Evolutionary conservation across 64 coral and sea anemone species (phyloP).

Genomic region (Cladopsammia gracilis): DNA sequence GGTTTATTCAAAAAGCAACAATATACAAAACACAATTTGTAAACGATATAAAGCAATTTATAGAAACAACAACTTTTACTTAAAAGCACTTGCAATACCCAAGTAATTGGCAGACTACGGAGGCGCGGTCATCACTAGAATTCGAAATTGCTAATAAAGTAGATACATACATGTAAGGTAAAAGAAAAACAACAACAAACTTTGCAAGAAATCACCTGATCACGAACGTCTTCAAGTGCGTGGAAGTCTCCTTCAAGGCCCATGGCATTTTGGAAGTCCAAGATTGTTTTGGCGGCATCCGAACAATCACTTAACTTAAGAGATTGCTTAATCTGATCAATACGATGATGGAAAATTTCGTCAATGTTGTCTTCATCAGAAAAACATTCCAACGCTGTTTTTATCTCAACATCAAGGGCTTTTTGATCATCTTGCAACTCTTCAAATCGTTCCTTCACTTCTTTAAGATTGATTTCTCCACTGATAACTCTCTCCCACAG

Average conservation of each 20-base stretch:
- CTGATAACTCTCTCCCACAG: constrained; percentile 46
- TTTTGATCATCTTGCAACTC: constrained; percentile 32
- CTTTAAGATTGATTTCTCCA: constrained; percentile 59
- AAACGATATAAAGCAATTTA: no score
- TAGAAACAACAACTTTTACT: no score
- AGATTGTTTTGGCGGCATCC: constrained; percentile 45
- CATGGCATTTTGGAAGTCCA: constrained; percentile 49
- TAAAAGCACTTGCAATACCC: no score
- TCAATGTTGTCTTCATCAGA: not conserved
- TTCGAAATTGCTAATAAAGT: no score
- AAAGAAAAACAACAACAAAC: no score
- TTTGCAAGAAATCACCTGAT: constrained; percentile 52
- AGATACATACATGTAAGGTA: no score
- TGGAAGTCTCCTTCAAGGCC: constrained; percentile 59
- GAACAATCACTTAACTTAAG: constrained; percentile 25
- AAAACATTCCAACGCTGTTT: not conserved
- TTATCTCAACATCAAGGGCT: not conserved
- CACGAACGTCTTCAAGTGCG: constrained; percentile 48
- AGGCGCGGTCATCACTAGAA: no score
- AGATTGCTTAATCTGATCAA: constrained; percentile 53
- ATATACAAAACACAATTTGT: no score
- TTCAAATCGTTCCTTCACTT: constrained; percentile 48
- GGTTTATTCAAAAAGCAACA: no score
- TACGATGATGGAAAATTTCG: not conserved
- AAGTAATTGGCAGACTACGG: no score